These are phyloP conservation scores for Brotula barbata DNA, from an alignment of 2,797 vertebrate species.

Conservation along the genomic window DNA sequence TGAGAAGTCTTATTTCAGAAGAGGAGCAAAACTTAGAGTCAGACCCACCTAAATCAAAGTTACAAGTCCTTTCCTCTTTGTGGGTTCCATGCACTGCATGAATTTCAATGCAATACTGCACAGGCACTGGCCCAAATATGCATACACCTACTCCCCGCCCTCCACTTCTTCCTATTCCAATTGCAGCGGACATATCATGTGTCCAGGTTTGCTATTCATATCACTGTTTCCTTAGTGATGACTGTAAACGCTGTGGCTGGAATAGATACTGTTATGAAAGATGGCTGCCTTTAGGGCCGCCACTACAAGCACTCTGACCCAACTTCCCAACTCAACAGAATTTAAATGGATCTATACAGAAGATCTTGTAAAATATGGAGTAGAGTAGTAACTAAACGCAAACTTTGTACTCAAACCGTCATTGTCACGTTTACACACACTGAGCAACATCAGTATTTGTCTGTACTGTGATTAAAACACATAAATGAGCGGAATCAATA, in stretches of 20 bases:
- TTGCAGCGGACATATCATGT: slow-evolving; percentile 70
- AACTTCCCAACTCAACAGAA: too few relatives aligned
- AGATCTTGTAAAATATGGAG: too few relatives aligned
- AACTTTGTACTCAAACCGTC: too few relatives aligned
- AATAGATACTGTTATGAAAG: slow-evolving; percentile 45
- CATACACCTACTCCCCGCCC: slow-evolving; percentile 46
- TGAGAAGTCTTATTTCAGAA: slow-evolving; percentile 42
- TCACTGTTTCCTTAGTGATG: slow-evolving; percentile 70
- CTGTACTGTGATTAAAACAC: too few relatives aligned
- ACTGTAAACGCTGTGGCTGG: slow-evolving; percentile 52
- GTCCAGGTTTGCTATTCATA: slow-evolving; percentile 80
- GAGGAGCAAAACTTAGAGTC: slow-evolving; percentile 55
- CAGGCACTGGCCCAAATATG: slow-evolving; percentile 69
- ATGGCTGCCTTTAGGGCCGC: slow-evolving; percentile 7
- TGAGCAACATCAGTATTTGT: too few relatives aligned
- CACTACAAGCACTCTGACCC: too few relatives aligned
- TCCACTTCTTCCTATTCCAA: slow-evolving; percentile 33
- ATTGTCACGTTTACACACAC: too few relatives aligned
- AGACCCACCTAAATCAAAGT: slow-evolving; percentile 45
- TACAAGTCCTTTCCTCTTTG: slow-evolving; percentile 58
- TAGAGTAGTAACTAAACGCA: too few relatives aligned
- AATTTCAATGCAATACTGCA: slow-evolving; percentile 33
- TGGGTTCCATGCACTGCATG: slow-evolving; percentile 33
- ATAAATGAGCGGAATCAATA: too few relatives aligned
- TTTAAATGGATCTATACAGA: too few relatives aligned